phyloP scores from a whole-genome alignment of 2,888 invertebrate species.

The Scrobipalpa costella region DNA sequence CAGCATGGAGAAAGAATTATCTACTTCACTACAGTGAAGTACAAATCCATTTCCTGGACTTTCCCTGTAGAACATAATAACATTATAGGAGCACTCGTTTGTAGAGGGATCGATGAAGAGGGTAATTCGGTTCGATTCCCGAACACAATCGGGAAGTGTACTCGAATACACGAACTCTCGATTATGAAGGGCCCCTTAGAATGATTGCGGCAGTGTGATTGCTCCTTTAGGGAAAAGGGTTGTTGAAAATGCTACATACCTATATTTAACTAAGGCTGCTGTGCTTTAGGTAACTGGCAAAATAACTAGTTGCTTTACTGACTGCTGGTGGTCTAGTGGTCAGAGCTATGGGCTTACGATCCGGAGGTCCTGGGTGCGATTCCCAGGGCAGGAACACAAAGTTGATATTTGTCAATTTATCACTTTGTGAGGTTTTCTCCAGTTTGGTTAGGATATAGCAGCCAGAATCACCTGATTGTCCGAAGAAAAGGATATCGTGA shows the following conservation, averaged over 20 bases:
- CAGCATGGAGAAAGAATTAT: too few relatives aligned
- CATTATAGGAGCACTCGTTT: background rate
- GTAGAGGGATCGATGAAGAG: background rate
- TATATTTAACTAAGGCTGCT: background rate
- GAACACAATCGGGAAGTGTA: conserved; percentile 6
- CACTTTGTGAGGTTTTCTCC: too few relatives aligned
- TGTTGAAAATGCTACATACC: background rate
- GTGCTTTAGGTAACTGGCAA: too few relatives aligned
- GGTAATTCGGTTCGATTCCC: conserved; percentile 6
- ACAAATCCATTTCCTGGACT: conserved; percentile 1
- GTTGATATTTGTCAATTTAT: too few relatives aligned
- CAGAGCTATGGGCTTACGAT: too few relatives aligned
- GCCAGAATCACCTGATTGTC: too few relatives aligned
- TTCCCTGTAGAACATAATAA: conserved; percentile 3
- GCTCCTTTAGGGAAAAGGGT: background rate
- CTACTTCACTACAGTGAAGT: background rate
- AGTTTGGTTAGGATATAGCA: too few relatives aligned
- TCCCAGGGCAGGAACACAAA: too few relatives aligned
- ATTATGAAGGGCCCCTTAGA: conserved; percentile 5
- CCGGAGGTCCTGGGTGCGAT: too few relatives aligned
- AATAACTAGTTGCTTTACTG: too few relatives aligned
- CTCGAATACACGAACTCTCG: conserved; percentile 9
- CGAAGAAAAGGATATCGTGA: too few relatives aligned
- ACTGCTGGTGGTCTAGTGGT: too few relatives aligned
- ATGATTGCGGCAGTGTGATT: conserved; percentile 23